phyloP scores from a whole-genome alignment of 2,888 invertebrate genomes.

The Polydrusus cervinus region DNA sequence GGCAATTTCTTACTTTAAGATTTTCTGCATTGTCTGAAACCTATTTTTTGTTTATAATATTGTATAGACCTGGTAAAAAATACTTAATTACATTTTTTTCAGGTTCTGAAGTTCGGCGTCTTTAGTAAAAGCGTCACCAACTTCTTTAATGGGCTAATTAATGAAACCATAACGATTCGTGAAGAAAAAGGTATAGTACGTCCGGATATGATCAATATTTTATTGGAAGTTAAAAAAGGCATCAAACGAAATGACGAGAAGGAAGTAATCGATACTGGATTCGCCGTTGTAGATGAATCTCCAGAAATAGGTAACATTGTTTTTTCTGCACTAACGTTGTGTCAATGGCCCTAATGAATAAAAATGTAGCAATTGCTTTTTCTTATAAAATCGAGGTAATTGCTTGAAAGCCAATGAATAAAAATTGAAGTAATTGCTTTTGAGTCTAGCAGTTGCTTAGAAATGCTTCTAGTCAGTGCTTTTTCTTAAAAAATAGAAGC shows the following conservation, averaged over 20 bases:
- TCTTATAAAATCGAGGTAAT: too few relatives aligned
- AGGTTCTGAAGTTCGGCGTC: slow-evolving; percentile 33
- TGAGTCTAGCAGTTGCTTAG: too few relatives aligned
- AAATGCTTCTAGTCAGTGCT: too few relatives aligned
- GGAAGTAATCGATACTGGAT: slow-evolving; percentile 56
- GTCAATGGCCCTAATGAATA: neutral
- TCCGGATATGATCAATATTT: slow-evolving; percentile 73
- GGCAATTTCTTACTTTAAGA: too few relatives aligned
- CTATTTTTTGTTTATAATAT: neutral
- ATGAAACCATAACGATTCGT: slow-evolving; percentile 57
- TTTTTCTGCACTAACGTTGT: too few relatives aligned
- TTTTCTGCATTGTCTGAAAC: too few relatives aligned
- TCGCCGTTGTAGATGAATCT: slow-evolving; percentile 63
- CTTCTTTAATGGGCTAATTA: slow-evolving; percentile 57
- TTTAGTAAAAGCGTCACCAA: slow-evolving; percentile 52
- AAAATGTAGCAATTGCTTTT: too few relatives aligned
- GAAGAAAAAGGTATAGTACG: slow-evolving; percentile 60
- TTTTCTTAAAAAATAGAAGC: too few relatives aligned
- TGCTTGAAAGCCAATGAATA: too few relatives aligned
- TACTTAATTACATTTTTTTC: neutral
- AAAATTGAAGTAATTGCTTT: too few relatives aligned
- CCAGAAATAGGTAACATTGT: slow-evolving; percentile 18
- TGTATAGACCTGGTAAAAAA: too few relatives aligned
- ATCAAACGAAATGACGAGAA: slow-evolving; percentile 55
- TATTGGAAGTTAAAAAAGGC: slow-evolving; percentile 74